Percentiles rank a stretch among this genome's conserved stretches.
Conservation (phyloP, 2,888 invertebrate species). For the Drosophila paucipuncta region DNA sequence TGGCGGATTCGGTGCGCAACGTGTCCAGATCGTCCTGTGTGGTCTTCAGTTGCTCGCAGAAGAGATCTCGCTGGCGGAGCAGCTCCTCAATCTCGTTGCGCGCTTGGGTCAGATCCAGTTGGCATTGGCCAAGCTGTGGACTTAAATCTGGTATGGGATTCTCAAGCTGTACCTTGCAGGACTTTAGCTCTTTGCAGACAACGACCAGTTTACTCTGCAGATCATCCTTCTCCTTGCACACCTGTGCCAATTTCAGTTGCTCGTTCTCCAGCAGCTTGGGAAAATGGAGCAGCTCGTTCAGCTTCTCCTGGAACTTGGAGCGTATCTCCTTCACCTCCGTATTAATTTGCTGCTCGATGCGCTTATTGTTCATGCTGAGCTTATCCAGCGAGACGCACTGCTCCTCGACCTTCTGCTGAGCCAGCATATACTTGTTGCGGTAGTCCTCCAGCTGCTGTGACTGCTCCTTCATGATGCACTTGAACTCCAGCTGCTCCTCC, state of each 20-base stretch:
- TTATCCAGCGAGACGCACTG: constrained; percentile 83
- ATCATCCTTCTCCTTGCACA: constrained; percentile 82
- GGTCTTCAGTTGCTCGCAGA: constrained; percentile 81
- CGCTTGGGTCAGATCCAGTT: constrained; percentile 73
- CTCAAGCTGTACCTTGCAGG: constrained; percentile 67
- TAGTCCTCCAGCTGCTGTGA: constrained; percentile 84
- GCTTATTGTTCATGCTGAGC: constrained; percentile 83
- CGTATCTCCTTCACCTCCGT: constrained; percentile 84
- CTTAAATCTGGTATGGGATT: constrained; percentile 66
- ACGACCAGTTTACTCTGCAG: constrained; percentile 81
- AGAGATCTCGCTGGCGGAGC: constrained; percentile 78
- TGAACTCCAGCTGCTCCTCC: constrained; percentile 84
- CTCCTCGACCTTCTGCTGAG: constrained; percentile 84
- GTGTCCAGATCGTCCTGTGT: constrained; percentile 83
- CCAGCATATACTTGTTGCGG: constrained; percentile 83
- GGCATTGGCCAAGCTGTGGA: constrained; percentile 73
- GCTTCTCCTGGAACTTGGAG: constrained; percentile 84
- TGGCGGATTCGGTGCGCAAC: constrained; percentile 84
- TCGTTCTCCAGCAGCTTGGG: constrained; percentile 84
- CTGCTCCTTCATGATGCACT: constrained; percentile 84
- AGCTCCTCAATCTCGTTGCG: constrained; percentile 77
- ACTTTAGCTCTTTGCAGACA: constrained; percentile 83
- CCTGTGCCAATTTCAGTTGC: constrained; percentile 80
- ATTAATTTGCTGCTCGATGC: constrained; percentile 84
- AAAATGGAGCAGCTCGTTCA: constrained; percentile 83